Percentiles rank a stretch among this genome's conserved stretches.
These are phyloP conservation scores for Poecilia gillii DNA, from an alignment of 2,797 vertebrate species.

Conservation along the genomic window DNA sequence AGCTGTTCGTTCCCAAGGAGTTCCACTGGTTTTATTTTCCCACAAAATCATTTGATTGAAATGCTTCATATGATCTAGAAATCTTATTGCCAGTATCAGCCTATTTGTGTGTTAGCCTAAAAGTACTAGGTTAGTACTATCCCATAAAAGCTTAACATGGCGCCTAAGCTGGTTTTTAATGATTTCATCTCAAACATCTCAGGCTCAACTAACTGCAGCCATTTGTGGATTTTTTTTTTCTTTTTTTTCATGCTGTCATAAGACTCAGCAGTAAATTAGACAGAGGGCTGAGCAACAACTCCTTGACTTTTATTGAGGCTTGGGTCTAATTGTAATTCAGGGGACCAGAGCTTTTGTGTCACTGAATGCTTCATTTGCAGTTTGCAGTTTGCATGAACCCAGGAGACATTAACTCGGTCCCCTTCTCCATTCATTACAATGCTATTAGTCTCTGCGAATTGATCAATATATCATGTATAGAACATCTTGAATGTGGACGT, in stretches of 20 bases:
- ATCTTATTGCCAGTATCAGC: constrained; percentile 24
- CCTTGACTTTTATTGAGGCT: constrained; percentile 89
- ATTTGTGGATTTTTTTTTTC: constrained; percentile 60
- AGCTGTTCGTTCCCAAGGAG: not conserved
- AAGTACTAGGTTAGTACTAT: constrained; percentile 36
- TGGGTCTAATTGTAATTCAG: constrained; percentile 88
- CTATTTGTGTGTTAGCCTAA: constrained; percentile 32
- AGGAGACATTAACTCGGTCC: constrained; percentile 87
- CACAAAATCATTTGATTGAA: constrained; percentile 42
- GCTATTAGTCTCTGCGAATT: constrained; percentile 89
- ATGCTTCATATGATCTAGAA: constrained; percentile 29
- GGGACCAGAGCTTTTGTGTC: constrained; percentile 86
- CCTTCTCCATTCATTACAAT: constrained; percentile 89
- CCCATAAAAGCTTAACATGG: constrained; percentile 31
- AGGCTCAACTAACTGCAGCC: constrained; percentile 37
- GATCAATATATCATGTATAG: constrained; percentile 98
- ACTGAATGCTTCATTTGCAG: constrained; percentile 89
- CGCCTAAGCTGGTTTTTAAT: constrained; percentile 2
- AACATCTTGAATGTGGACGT: constrained; percentile 93
- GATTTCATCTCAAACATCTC: constrained; percentile 45
- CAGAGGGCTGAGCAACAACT: constrained; percentile 77
- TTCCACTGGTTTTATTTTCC: constrained; percentile 12
- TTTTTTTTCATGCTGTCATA: constrained; percentile 68
- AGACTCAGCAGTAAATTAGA: constrained; percentile 84
- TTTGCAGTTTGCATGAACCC: constrained; percentile 86